These are phyloP conservation scores for Listronotus oregonensis DNA, from an alignment of 1,140 invertebrate genomes.

Conservation along the genomic window DNA sequence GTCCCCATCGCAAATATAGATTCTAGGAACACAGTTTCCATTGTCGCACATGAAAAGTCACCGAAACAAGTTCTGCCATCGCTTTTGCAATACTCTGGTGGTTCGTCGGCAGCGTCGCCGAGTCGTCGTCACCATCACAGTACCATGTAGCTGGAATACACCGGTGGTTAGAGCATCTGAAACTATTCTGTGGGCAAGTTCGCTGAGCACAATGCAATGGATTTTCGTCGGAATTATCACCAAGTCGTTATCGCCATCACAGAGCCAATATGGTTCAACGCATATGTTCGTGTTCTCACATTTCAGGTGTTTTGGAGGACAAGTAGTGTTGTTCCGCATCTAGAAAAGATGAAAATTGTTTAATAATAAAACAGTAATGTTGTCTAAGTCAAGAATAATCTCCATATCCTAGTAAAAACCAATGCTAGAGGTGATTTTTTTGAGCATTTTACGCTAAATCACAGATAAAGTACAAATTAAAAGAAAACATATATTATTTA, in stretches of 20 bases:
- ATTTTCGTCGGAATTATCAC: conserved; percentile 95
- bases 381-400: too few species aligned
- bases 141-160: conserved; percentile 89
- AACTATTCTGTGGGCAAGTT: conserved; percentile 89
- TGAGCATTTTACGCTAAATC: too few species aligned
- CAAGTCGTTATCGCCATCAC: conserved; percentile 92
- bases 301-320: conserved; percentile 84
- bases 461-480: too few species aligned
- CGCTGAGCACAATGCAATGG: conserved; percentile 84
- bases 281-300: conserved; percentile 94
- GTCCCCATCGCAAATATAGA: conserved; percentile 97
- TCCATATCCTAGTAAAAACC: too few species aligned
- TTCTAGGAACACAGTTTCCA: conserved; percentile 93
- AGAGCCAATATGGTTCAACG: conserved; percentile 93
- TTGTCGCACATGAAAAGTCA: conserved; percentile 96
- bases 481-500: too few species aligned
- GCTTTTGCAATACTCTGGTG: conserved; percentile 88
- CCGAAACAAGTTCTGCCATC: conserved; percentile 95
- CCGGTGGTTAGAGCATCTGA: conserved; percentile 83
- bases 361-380: too few species aligned
- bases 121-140: conserved; percentile 88
- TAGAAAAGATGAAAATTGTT: too few species aligned
- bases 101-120: conserved; percentile 87
- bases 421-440: too few species aligned
- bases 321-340: conserved; percentile 86